Evolutionary conservation across 2,113 vertebrate genomes (phyloP), one percentile per base, ranked within the genome.

Genomic region (Elanoides forficatus): DNA sequence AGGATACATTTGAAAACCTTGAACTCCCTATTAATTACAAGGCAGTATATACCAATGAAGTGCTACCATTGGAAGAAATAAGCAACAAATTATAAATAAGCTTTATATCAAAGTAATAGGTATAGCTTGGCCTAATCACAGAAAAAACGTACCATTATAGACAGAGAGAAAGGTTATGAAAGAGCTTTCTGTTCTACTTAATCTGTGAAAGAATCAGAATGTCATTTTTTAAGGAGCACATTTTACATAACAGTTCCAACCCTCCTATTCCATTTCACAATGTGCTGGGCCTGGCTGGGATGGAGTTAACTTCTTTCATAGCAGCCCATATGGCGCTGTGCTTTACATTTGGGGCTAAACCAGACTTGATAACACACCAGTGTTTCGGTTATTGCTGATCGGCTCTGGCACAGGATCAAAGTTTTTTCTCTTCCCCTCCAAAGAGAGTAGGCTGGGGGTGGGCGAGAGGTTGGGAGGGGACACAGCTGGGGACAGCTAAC

Each of bases 311-410:
- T 73, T 36, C 42, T 90, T 43, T 90, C 79, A 66, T 55, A 88
- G 85, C 90, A 90, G 93, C 81, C 81, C 88, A 92, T 95, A 93
- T 95, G 90, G 93, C 87, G 53, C 81, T 90, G 38, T 75, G 82
- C 81, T 87, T 90, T 95, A 81, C 79, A 88, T 96, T 85, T 88
- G 42, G 5, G 50, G 52, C 78, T 97, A 88, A 76, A 95, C 36
- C 81, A 92, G 74, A 53, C 81, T 92, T 70, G 86, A 78, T 71
- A 93, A 78, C 79, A 53, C 60, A 74, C 19, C 21, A 74, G 65
- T 62, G 66, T 85, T 93, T 95, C 88, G 65, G 36, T 92, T 92
- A 74, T 19, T 84, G 70, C 50, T 97, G 85, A 90, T 95, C 27
- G 53, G 81, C 58, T 36, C 65, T 93, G 93, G 88, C 93, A 92